Evolutionary conservation across 2,888 invertebrate species (phyloP), one percentile per base, ranked within the genome.

Genomic region (Amblyjoppa proteus): DNA sequence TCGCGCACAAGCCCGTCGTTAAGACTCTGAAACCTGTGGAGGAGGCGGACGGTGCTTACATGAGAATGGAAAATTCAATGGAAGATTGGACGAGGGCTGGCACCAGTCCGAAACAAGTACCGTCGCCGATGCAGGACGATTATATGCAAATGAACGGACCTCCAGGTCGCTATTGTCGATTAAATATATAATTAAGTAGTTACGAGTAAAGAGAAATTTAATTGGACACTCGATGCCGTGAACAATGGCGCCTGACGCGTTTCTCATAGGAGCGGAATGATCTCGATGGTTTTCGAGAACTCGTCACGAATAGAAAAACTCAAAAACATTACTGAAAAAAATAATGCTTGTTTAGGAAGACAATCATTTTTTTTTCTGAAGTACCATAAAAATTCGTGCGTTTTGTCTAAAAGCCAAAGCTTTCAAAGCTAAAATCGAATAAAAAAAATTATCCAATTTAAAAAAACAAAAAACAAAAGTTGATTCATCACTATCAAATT

Each of bases 71-170:
- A 70, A 91, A 89, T 87, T 86, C 90, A 53, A 78, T 90, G 75
- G 93, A 92, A 49, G 92, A 93, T 83, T 94, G 93, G 92, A 85
- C 91, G 9, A 90, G 90, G 41, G 88, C 90, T 45, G 90, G 91
- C 71, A 87, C 86, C 90, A 95, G 92, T 93, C 95, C 93, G 89
- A 94, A 95, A 90, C 91, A 95, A 93, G 90, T 93, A 51, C 93
- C 93, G 6, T 93, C 93, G 16, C 88, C 91, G 83, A 92, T 92
- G 84, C 91, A 92, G 51, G 93, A 93, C 34, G 94, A 94, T 79
- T 94, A 94, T 76, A 93, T 94, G 91, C 94, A 94, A 85, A 94
- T 95, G 91, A 94, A 93, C 75, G 94, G 94, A 66, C 94, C 94
- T 73, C 92, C 94, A 83, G 94, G 93, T 91, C 64, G 84, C 74